Evolutionary conservation across 2,888 invertebrate species (phyloP).

Genomic region (Eupithecia abbreviata): DNA sequence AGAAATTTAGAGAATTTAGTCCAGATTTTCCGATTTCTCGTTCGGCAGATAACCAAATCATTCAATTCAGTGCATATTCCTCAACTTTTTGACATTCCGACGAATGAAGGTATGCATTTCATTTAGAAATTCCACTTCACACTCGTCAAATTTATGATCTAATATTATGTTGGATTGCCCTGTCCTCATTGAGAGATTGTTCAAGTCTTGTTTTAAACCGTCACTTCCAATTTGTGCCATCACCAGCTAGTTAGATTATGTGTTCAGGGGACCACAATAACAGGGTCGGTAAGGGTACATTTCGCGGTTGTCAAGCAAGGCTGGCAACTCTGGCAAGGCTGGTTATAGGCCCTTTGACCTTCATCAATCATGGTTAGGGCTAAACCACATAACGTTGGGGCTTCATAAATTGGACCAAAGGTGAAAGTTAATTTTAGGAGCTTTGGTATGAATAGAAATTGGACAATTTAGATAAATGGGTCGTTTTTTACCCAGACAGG

Average conservation of each 20-base stretch:
- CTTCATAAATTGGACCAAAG: conserved; percentile 11
- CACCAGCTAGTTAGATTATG: conserved; percentile 1
- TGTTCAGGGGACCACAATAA: conserved; percentile 26
- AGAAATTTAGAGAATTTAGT: too few species aligned
- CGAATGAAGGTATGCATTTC: not conserved
- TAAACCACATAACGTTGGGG: conserved; percentile 15
- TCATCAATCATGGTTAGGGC: conserved; percentile 34
- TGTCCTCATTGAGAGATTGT: not conserved
- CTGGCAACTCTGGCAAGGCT: not conserved
- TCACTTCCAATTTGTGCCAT: conserved; percentile 7
- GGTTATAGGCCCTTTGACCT: conserved; percentile 28
- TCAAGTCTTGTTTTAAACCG: not conserved
- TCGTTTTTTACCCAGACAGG: not conserved
- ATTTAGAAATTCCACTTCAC: not conserved
- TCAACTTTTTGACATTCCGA: not conserved
- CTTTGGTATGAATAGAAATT: not conserved
- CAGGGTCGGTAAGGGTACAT: conserved; percentile 18
- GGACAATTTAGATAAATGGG: not conserved
- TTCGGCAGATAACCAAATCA: not conserved
- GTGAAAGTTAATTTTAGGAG: conserved; percentile 12
- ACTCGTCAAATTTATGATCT: not conserved
- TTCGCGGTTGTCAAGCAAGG: conserved; percentile 23
- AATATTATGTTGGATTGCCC: not conserved
- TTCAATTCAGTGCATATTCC: not conserved
- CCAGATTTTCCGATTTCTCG: too few species aligned